Conservation (phyloP, 2,888 invertebrate species). For the Plutella xylostella region DNA sequence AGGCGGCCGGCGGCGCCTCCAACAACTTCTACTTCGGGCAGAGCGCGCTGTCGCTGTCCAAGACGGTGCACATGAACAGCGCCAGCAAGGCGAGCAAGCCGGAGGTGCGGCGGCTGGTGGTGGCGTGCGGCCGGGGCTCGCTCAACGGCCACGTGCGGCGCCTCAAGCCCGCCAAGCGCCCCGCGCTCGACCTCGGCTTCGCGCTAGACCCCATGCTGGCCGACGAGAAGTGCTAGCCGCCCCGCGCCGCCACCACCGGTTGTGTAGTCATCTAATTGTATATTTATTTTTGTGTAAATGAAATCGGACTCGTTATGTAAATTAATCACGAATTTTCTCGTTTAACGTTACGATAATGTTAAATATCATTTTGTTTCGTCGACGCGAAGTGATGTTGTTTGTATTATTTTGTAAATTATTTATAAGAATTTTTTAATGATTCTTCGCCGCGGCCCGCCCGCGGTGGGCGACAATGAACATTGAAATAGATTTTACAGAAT, state of each 20-base stretch:
- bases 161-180: conserved; percentile 27
- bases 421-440: conserved; percentile 60
- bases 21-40: conserved; percentile 50
- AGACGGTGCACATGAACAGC: conserved; percentile 54
- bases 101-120: conserved; percentile 61
- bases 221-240: conserved; percentile 61
- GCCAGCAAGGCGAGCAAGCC: conserved; percentile 55
- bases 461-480: conserved; percentile 37
- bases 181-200: conserved; percentile 52
- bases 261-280: conserved; percentile 60
- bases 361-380: conserved; percentile 53
- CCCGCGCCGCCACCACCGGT: conserved; percentile 42
- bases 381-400: conserved; percentile 53
- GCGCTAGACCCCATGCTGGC: conserved; percentile 57
- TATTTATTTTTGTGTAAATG: conserved; percentile 63
- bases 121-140: conserved; percentile 49
- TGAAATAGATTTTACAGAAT: conserved; percentile 52
- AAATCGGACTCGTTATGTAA: conserved; percentile 50
- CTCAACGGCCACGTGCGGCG: conserved; percentile 40
- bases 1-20: conserved; percentile 31
- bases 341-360: conserved; percentile 49
- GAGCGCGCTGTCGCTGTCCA: conserved; percentile 44
- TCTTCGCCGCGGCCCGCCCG: conserved; percentile 35
- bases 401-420: conserved; percentile 70
- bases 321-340: conserved; percentile 50